Evolutionary conservation across 2,113 vertebrate genomes (phyloP).

Genomic region (Festucalex cinctus): DNA sequence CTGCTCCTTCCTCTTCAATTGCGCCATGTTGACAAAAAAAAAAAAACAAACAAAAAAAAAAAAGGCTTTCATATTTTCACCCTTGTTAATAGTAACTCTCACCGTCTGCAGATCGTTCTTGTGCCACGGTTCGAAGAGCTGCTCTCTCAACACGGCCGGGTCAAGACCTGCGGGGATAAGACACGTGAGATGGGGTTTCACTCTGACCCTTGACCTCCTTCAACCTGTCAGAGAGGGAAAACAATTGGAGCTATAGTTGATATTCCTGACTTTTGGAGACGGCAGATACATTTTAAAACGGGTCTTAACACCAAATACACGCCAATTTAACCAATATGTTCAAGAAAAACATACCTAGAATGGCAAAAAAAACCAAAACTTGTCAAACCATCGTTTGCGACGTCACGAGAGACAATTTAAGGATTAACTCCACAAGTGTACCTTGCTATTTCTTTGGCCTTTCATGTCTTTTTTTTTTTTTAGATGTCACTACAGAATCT

Average conservation of each 20-base stretch:
- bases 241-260: background rate
- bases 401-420: too few species aligned
- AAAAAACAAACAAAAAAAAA: background rate
- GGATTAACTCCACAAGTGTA: too few species aligned
- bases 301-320: background rate
- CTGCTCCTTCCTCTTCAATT: conserved; percentile 25
- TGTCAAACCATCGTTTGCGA: too few species aligned
- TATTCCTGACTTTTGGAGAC: background rate
- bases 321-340: background rate
- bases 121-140: conserved; percentile 66
- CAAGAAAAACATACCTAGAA: background rate
- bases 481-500: background rate
- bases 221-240: conserved; percentile 33
- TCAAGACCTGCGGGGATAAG: conserved; percentile 60
- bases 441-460: too few species aligned
- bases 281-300: background rate
- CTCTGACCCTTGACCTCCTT: conserved; percentile 42
- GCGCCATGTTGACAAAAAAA: conserved; percentile 13
- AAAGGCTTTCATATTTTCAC: conserved; percentile 10
- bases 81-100: conserved; percentile 42
- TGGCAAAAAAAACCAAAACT: background rate
- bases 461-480: too few species aligned
- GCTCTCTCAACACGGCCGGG: conserved; percentile 54
- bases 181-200: conserved; percentile 48
- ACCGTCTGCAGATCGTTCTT: conserved; percentile 66